Percentiles rank a stretch among this genome's conserved stretches.
These are phyloP conservation scores for Epinephelus coioides DNA, from an alignment of 2,797 vertebrate genomes.

Conservation along the genomic window DNA sequence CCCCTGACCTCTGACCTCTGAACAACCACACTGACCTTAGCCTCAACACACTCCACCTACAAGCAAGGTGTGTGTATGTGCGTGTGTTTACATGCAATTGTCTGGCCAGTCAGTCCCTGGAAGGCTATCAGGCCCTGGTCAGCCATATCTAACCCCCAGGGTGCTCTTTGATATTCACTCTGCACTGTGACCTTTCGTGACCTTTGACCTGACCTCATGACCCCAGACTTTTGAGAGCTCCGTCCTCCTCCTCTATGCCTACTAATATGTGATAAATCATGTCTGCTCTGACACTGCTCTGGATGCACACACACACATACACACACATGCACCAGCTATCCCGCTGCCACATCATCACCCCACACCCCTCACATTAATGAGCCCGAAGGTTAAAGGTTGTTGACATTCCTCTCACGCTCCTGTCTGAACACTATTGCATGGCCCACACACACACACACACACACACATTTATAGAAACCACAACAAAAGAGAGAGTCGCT, in stretches of 20 bases:
- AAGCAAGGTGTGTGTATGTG: constrained; percentile 47
- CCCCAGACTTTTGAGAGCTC: constrained; percentile 72
- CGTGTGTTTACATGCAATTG: constrained; percentile 58
- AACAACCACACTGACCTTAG: constrained; percentile 52
- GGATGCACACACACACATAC: constrained; percentile 17
- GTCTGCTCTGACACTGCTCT: constrained; percentile 65
- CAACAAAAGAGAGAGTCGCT: constrained; percentile 36
- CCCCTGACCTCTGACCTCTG: constrained; percentile 67
- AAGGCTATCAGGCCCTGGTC: constrained; percentile 72
- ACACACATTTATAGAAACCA: constrained; percentile 8
- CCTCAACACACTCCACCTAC: constrained; percentile 56
- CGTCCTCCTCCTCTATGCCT: constrained; percentile 58
- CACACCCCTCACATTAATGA: constrained; percentile 74
- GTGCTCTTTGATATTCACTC: constrained; percentile 87
- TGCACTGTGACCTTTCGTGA: constrained; percentile 75
- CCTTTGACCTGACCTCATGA: constrained; percentile 78
- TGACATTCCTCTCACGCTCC: constrained; percentile 72
- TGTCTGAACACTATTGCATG: constrained; percentile 55
- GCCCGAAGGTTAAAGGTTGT: constrained; percentile 77
- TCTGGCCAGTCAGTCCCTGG: constrained; percentile 61
- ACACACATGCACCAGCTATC: constrained; percentile 54
- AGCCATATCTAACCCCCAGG: constrained; percentile 80
- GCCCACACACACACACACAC: constrained; percentile 47
- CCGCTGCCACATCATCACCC: constrained; percentile 69
- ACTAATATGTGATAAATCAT: constrained; percentile 90